These are phyloP conservation scores for Microtus oregoni DNA, from an alignment of 2,113 vertebrate species.

Conservation along the genomic window DNA sequence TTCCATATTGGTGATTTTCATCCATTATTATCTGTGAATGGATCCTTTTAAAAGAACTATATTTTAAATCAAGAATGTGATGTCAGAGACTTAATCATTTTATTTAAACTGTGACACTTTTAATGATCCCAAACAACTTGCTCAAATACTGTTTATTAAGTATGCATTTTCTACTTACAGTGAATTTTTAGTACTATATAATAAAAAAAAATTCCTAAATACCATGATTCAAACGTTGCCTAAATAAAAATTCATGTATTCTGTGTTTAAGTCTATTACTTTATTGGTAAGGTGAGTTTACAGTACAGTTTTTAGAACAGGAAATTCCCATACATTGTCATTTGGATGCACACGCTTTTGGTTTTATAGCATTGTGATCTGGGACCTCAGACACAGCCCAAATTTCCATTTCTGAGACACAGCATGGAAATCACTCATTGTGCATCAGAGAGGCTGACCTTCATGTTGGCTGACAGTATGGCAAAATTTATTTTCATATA, in stretches of 20 bases:
- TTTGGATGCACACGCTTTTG: not conserved
- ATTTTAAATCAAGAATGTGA: constrained; percentile 80
- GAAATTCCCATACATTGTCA: constrained; percentile 4
- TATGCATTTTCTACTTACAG: not conserved
- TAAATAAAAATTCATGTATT: constrained; percentile 1
- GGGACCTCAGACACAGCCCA: not conserved
- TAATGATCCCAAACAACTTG: constrained; percentile 78
- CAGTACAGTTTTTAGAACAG: not conserved
- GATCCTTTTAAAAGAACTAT: constrained; percentile 79
- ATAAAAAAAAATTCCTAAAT: constrained; percentile 11
- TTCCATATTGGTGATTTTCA: constrained; percentile 73
- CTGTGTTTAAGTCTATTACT: not conserved
- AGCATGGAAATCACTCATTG: not conserved
- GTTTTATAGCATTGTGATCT: not conserved
- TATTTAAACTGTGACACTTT: constrained; percentile 80
- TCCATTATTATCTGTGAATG: constrained; percentile 82
- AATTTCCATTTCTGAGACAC: not conserved
- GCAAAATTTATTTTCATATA: constrained; percentile 55
- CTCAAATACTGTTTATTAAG: constrained; percentile 62
- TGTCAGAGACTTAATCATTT: constrained; percentile 80
- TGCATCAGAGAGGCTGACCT: constrained; percentile 2
- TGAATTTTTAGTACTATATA: constrained; percentile 19
- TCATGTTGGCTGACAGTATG: not conserved
- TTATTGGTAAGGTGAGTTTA: not conserved
- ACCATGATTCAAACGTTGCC: constrained; percentile 61